Evolutionary conservation across 2,113 vertebrate species (phyloP).

Genomic region (Odontophorus gujanensis): DNA sequence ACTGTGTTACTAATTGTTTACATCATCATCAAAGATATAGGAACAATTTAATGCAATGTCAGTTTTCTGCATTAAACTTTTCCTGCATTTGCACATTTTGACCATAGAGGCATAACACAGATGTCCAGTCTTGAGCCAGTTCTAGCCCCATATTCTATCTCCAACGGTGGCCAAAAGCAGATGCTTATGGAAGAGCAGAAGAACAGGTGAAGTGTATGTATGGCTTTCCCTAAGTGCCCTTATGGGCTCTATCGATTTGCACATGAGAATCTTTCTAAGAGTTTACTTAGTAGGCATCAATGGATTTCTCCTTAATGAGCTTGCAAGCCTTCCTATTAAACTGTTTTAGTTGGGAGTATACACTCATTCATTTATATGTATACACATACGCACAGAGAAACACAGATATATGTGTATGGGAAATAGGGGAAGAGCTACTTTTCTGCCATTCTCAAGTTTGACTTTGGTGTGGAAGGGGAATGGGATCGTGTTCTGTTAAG

Average conservation of each 20-base stretch:
- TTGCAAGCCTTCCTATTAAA: background rate
- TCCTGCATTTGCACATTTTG: background rate
- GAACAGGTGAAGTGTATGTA: background rate
- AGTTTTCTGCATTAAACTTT: background rate
- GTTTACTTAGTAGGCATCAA: background rate
- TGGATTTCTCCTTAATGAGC: background rate
- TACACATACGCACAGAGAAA: background rate
- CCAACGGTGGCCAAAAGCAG: background rate
- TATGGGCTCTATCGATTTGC: background rate
- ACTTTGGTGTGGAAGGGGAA: background rate
- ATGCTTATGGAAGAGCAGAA: background rate
- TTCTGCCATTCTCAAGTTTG: background rate
- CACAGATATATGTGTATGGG: accelerated
- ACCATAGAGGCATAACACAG: background rate
- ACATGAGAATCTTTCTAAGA: background rate
- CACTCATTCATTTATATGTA: background rate
- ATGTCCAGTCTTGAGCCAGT: background rate
- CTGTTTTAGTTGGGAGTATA: background rate
- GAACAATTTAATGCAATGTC: background rate
- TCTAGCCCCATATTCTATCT: background rate
- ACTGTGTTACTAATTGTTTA: background rate
- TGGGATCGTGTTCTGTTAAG: background rate
- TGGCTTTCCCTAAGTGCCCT: background rate
- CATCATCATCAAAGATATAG: background rate
- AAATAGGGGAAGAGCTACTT: background rate